Evolutionary conservation across 2,888 invertebrate genomes (phyloP), one percentile per base, ranked within the genome.

Genomic region (Melanophora roralis): DNA sequence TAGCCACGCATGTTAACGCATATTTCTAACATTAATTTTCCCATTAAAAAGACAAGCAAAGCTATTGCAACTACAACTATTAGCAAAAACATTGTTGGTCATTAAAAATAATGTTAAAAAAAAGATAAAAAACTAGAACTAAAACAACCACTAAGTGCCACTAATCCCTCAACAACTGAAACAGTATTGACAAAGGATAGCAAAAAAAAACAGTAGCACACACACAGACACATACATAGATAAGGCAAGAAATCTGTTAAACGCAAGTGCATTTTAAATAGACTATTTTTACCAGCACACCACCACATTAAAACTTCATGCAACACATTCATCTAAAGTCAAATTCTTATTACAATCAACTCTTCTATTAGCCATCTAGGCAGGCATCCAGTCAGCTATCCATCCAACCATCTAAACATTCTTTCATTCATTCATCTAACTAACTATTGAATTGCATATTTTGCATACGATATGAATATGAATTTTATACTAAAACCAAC

Each of bases 1-100:
- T 86, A 85, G 86, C 84, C 86, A 86, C 86, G 87, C 86, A 87
- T 87, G 87, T 87, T 87, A 87, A 86, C 86, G 85, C 86, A 86
- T 77, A 43, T 76, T 76, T 72, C 76, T 68, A 76, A 76, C 76
- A 78, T 75, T 43, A 65, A 76, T 76, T 74, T 79, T 65, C 75
- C 73, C 68, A 60, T 67, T 72, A 55, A 67, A 49, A 62, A 73
- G 53, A 73, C 78, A 62, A 64, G 78, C 40, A 69, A 64, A 73
- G 57, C 67, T 62, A 73, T 62, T 68, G 78, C 64, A 73, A 67
- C 78, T 65, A 16, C 65, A 67, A 49, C 74, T 55, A 75, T 72
- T 69, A 82, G 60, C 74, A 72, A 68, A 73, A 81, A 49, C 78
- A 71, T 71, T 49, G 57, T 57, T 27, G 27, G 27, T 27, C n/a